A percentile compares a stretch with the other conserved stretches of the same genome.
These are phyloP conservation scores for Nasonia giraulti DNA, from an alignment of 1,140 invertebrate genomes.

Conservation along the genomic window DNA sequence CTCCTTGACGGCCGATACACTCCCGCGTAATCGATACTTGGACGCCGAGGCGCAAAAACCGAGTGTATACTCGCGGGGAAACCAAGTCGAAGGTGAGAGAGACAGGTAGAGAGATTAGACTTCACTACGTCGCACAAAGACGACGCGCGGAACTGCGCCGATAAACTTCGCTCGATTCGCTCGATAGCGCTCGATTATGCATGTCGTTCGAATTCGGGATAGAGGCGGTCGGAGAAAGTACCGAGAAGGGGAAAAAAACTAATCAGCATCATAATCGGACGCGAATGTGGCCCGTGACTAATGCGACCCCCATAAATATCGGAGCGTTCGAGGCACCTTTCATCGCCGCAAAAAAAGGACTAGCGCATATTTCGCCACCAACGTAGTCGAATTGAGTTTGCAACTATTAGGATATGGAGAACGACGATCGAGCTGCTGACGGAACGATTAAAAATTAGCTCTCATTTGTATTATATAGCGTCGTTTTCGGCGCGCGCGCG, in stretches of 20 bases:
- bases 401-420: conserved; percentile 18
- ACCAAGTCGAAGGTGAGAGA: conserved; percentile 11
- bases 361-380: conserved; percentile 19
- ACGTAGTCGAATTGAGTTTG: conserved; percentile 37
- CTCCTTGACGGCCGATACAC: conserved; percentile 34
- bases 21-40: conserved; percentile 46
- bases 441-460: conserved; percentile 48
- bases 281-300: conserved; percentile 34
- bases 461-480: conserved; percentile 4
- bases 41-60: neutral
- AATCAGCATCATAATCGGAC: conserved; percentile 26
- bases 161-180: conserved; percentile 14
- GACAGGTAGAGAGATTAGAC: conserved; percentile 42
- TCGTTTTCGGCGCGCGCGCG: conserved; percentile 14
- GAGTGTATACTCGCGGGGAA: neutral
- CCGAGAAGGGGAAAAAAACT: neutral
- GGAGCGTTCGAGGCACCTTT: conserved; percentile 35
- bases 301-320: conserved; percentile 46
- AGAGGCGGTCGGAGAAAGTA: neutral
- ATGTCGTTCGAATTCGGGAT: too few relatives aligned
- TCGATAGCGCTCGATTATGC: neutral
- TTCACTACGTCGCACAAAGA: conserved; percentile 38
- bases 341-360: conserved; percentile 41
- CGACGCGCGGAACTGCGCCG: conserved; percentile 12
- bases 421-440: neutral